phyloP scores from a whole-genome alignment of 2,113 vertebrate species.

The Nothobranchius furzeri region DNA sequence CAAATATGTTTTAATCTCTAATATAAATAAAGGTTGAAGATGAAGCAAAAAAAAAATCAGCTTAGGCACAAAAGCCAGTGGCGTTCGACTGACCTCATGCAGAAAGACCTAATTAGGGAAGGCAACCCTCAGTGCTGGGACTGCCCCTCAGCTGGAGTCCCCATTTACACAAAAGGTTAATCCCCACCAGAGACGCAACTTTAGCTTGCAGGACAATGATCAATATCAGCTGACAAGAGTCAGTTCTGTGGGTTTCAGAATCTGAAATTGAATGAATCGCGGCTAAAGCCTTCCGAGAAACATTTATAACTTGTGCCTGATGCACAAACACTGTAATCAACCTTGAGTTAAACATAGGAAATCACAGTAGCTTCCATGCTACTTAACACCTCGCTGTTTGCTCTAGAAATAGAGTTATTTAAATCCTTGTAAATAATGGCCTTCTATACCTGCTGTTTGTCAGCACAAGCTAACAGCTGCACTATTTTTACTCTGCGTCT shows the following conservation, averaged over 20 bases:
- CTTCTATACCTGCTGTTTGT: constrained; percentile 63
- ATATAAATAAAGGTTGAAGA: neutral
- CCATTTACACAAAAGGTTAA: constrained; percentile 58
- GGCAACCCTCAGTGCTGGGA: constrained; percentile 23
- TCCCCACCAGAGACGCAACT: constrained; percentile 40
- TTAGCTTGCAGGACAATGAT: constrained; percentile 51
- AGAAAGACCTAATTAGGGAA: constrained; percentile 45
- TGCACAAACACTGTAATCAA: constrained; percentile 17
- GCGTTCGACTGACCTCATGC: constrained; percentile 20
- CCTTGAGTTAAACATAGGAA: constrained; percentile 43
- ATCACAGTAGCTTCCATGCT: constrained; percentile 29
- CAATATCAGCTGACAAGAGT: constrained; percentile 57
- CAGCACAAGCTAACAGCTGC: constrained; percentile 57
- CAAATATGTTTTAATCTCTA: neutral
- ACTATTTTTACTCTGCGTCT: constrained; percentile 66
- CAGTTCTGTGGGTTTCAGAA: constrained; percentile 42
- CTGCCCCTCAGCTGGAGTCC: constrained; percentile 28
- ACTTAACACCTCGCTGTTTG: constrained; percentile 60
- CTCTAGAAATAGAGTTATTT: constrained; percentile 65
- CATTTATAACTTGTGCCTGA: constrained; percentile 25
- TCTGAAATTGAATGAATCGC: constrained; percentile 49
- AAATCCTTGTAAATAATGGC: constrained; percentile 53
- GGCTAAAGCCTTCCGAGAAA: constrained; percentile 31
- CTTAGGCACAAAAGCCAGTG: constrained; percentile 12
- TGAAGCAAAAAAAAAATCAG: constrained; percentile 15